Percentiles rank a stretch among this genome's conserved stretches.
These are phyloP conservation scores for Trachelus iudaicus DNA, from an alignment of 2,888 invertebrate species.

Conservation along the genomic window DNA sequence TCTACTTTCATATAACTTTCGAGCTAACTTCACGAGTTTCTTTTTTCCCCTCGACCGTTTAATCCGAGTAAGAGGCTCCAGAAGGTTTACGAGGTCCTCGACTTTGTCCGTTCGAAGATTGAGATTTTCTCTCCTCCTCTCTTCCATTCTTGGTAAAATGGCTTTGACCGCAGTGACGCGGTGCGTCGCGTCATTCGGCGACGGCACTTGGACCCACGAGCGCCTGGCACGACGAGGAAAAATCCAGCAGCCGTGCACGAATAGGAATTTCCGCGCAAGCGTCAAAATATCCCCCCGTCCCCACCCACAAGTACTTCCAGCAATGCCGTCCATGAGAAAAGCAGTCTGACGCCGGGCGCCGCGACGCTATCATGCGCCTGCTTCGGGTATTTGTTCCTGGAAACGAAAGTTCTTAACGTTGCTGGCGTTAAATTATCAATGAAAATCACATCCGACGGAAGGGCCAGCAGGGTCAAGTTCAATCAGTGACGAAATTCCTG, in stretches of 20 bases:
- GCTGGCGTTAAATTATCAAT: conserved; percentile 30
- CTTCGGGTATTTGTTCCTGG: conserved; percentile 37
- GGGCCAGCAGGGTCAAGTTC: background rate
- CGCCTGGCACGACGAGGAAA: background rate
- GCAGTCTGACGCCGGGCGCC: conserved; percentile 64
- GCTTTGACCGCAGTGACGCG: background rate
- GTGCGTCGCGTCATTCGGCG: background rate
- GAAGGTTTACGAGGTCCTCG: background rate
- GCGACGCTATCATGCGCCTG: conserved; percentile 61
- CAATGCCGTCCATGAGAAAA: conserved; percentile 25
- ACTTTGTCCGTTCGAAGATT: background rate
- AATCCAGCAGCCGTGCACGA: background rate
- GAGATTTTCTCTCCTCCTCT: background rate
- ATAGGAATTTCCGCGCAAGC: background rate
- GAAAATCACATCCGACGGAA: conserved; percentile 4
- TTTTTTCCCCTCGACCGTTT: background rate
- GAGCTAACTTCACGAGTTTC: background rate
- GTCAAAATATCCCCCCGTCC: conserved; percentile 6
- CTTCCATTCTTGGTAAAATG: background rate
- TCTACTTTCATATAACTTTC: background rate
- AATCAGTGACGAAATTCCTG: background rate
- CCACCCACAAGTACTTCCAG: background rate
- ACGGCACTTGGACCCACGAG: conserved; percentile 8
- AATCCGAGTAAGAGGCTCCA: background rate
- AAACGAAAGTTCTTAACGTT: conserved; percentile 28